Evolutionary conservation across 2,113 vertebrate genomes (phyloP).

Genomic region (Rhabdornis inornatus): DNA sequence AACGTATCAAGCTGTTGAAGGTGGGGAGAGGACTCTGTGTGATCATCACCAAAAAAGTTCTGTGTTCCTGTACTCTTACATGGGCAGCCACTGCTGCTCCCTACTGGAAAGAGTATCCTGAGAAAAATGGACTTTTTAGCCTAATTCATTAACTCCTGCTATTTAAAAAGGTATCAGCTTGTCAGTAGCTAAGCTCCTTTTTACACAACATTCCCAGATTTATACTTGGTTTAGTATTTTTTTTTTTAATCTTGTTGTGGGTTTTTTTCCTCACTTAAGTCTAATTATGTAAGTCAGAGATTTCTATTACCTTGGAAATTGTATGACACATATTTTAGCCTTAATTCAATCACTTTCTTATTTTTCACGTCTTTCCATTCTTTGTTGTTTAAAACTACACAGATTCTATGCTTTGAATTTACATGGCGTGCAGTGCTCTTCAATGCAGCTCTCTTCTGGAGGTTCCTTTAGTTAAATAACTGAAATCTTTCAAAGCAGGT

Average conservation of each 20-base stretch:
- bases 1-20: neutral
- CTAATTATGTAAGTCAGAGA: neutral
- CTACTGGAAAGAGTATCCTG: neutral
- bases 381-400: neutral
- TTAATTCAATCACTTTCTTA: neutral
- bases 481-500: neutral
- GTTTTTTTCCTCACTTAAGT: fast-evolving
- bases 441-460: neutral
- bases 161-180: neutral
- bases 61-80: neutral
- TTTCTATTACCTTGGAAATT: neutral
- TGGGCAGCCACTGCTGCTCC: neutral
- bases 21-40: neutral
- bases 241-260: neutral
- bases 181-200: neutral
- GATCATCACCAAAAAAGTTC: neutral
- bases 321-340: neutral
- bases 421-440: neutral
- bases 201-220: neutral
- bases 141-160: fast-evolving
- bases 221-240: neutral
- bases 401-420: neutral
- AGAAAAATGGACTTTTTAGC: neutral
- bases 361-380: neutral
- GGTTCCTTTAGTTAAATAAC: neutral